Percentiles rank a stretch among this genome's conserved stretches.
These are phyloP conservation scores for Pectinophora gossypiella DNA, from an alignment of 1,140 invertebrate species.

Conservation along the genomic window DNA sequence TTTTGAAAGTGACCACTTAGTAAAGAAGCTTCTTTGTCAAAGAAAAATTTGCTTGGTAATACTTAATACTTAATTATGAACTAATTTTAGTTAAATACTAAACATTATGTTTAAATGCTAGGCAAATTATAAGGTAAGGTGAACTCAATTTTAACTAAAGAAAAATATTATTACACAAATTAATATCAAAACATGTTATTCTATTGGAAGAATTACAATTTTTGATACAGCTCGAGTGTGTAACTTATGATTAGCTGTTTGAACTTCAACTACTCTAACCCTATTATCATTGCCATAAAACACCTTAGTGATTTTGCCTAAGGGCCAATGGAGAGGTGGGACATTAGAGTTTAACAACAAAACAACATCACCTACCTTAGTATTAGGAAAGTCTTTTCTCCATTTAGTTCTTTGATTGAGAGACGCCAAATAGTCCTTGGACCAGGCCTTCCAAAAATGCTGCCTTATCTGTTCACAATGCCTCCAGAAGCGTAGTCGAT, in stretches of 20 bases:
- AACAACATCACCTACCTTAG: background rate
- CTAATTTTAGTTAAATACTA: no score
- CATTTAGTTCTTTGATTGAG: constrained; percentile 10
- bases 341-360: background rate
- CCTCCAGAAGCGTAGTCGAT: constrained; percentile 15
- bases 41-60: no score
- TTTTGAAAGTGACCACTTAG: no score
- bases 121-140: no score
- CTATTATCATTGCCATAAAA: constrained; percentile 19
- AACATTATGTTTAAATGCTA: no score
- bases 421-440: constrained; percentile 9
- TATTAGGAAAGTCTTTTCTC: background rate
- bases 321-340: background rate
- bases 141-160: no score
- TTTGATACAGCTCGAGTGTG: background rate
- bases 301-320: background rate
- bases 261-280: background rate
- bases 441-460: constrained; percentile 19
- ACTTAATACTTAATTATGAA: no score
- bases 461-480: constrained; percentile 13
- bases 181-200: no score
- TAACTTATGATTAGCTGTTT: background rate
- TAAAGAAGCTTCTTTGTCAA: no score
- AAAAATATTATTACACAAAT: no score
- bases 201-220: background rate